Percentiles rank a stretch among this genome's conserved stretches.
phyloP scores from a whole-genome alignment of 2,888 invertebrate genomes.

The Notocelia uddmanniana region DNA sequence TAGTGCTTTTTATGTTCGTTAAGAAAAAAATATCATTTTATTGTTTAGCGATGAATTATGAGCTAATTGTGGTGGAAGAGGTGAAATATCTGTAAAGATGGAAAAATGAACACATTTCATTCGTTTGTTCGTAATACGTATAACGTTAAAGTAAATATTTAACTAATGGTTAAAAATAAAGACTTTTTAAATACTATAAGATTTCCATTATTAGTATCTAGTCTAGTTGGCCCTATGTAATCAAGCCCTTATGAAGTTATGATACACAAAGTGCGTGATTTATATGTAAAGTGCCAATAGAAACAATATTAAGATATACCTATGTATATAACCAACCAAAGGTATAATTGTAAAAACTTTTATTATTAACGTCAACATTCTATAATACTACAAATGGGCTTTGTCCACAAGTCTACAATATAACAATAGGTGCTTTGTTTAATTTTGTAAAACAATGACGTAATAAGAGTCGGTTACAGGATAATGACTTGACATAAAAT shows the following conservation, averaged over 20 bases:
- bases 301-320: constrained; percentile 1
- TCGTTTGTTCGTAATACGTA: too few relatives aligned
- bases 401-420: constrained; percentile 8
- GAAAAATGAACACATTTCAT: too few relatives aligned
- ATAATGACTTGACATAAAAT: constrained; percentile 22
- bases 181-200: not conserved
- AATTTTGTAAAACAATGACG: constrained; percentile 24
- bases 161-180: too few relatives aligned
- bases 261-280: not conserved
- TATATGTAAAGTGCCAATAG: not conserved
- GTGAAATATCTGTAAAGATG: too few relatives aligned
- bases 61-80: too few relatives aligned
- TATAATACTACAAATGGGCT: constrained; percentile 1
- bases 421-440: constrained; percentile 13
- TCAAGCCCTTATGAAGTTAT: not conserved
- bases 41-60: too few relatives aligned
- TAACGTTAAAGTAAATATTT: too few relatives aligned
- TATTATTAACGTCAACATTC: not conserved
- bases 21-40: too few relatives aligned
- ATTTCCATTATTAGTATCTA: not conserved
- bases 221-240: not conserved
- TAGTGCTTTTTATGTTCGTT: constrained; percentile 15
- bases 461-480: constrained; percentile 13
- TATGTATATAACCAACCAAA: not conserved
- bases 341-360: not conserved